Conservation (phyloP, 2,113 vertebrate genomes). For the Chaenocephalus aceratus region DNA sequence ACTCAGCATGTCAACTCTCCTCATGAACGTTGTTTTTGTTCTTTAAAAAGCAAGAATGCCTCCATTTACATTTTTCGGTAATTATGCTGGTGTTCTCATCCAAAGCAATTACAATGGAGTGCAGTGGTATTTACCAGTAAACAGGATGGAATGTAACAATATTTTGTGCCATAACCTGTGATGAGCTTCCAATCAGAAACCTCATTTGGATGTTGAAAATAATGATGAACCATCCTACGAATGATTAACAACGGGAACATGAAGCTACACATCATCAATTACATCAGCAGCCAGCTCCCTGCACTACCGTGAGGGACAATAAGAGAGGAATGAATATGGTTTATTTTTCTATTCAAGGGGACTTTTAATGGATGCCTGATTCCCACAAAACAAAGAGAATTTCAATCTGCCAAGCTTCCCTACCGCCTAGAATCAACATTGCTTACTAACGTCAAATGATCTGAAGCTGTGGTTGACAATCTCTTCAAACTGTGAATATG, state of each 20-base stretch:
- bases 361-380: constrained; percentile 26
- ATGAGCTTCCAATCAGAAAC: constrained; percentile 50
- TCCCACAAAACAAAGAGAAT: constrained; percentile 15
- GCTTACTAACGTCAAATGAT: constrained; percentile 4
- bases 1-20: constrained; percentile 2
- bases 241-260: constrained; percentile 32
- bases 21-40: constrained; percentile 37
- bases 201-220: constrained; percentile 53
- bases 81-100: constrained; percentile 35
- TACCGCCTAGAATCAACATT: not conserved
- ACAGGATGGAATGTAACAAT: constrained; percentile 49
- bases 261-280: constrained; percentile 28
- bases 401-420: constrained; percentile 9
- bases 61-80: constrained; percentile 33
- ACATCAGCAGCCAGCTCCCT: constrained; percentile 18
- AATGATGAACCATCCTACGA: constrained; percentile 33
- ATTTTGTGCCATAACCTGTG: constrained; percentile 43
- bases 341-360: constrained; percentile 18
- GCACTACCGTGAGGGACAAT: not conserved
- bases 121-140: constrained; percentile 34
- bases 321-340: not conserved
- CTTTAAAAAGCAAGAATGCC: not conserved
- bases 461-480: constrained; percentile 7
- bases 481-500: not conserved
- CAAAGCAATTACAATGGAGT: constrained; percentile 54